Conservation (phyloP, 2,888 invertebrate genomes). For the Luperina testacea region DNA sequence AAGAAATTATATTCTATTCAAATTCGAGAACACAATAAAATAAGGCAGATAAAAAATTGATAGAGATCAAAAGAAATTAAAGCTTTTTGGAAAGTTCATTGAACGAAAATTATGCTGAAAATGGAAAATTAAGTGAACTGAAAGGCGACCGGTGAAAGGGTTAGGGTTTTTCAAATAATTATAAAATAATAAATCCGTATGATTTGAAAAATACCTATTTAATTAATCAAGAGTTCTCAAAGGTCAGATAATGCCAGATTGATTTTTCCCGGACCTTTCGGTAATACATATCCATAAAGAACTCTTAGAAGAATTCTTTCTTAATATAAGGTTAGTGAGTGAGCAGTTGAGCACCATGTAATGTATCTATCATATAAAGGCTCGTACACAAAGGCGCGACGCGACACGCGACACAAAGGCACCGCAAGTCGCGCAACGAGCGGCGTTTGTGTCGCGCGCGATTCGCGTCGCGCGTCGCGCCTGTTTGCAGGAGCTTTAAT, state of each 20-base stretch:
- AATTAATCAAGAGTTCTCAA: not conserved
- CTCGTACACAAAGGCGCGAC: no score
- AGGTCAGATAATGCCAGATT: not conserved
- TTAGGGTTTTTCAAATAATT: not conserved
- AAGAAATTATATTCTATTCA: constrained; percentile 9
- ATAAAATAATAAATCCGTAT: not conserved
- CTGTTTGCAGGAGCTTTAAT: no score
- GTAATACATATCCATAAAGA: not conserved
- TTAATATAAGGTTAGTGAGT: no score
- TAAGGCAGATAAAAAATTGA: not conserved
- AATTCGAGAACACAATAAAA: constrained; percentile 2
- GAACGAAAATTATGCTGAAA: not conserved
- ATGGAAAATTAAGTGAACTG: not conserved
- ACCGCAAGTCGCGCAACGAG: no score
- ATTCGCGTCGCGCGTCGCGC: no score
- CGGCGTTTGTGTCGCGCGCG: no score
- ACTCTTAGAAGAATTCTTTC: no score
- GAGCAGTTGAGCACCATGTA: no score
- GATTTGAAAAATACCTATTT: not conserved
- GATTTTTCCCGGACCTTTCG: not conserved
- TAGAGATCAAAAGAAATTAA: not conserved
- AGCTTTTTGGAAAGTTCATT: not conserved
- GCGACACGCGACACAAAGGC: no score
- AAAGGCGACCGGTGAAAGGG: not conserved
- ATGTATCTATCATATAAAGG: no score